Evolutionary conservation across 2,113 vertebrate species (phyloP), one percentile per base, ranked within the genome.

Genomic region (Calidris pygmaea): DNA sequence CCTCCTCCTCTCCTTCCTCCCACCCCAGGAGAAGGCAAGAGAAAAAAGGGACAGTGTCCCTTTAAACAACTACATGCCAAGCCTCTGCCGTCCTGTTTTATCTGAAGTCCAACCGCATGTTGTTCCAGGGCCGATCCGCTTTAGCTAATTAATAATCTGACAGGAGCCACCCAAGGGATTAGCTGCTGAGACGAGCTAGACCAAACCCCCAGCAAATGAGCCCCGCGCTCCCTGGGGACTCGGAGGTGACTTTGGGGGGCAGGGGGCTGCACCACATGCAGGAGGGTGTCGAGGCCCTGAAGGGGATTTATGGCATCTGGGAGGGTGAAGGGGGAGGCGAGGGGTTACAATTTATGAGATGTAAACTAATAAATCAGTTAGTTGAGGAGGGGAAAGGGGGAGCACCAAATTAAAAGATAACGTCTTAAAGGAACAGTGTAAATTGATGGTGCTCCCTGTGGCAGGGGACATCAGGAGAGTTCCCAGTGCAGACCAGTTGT

Each of bases 121-220:
- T 97, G 97, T 98, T 98, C 97, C 97, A 98, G 97, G 98, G 97
- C 98, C 97, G 97, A 98, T 98, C 98, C 93, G 98, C 98, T 98
- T 98, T 98, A 98, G 98, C 98, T 98, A 98, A 98, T 98, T 98
- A 98, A 98, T 98, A 98, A 98, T 98, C 98, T 98, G 98, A 98
- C 98, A 98, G 98, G 98, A 98, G 97, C 97, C 97, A 98, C 98
- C 98, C 98, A 97, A 93, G 98, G 98, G 98, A 98, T 98, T 98
- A 98, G 97, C 97, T 65, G 93, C 94, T 89, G 98, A 98, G 98
- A 98, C 65, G 94, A 98, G 98, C 97, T 96, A 97, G 97, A 96
- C 98, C 98, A 98, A 98, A 95, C 98, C 97, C 97, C 97, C 90
- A 78, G 97, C 98, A 98, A 98, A 98, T 97, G 98, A 98, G 97